phyloP scores from a whole-genome alignment of 2,113 vertebrate genomes.

The Tyto alba region DNA sequence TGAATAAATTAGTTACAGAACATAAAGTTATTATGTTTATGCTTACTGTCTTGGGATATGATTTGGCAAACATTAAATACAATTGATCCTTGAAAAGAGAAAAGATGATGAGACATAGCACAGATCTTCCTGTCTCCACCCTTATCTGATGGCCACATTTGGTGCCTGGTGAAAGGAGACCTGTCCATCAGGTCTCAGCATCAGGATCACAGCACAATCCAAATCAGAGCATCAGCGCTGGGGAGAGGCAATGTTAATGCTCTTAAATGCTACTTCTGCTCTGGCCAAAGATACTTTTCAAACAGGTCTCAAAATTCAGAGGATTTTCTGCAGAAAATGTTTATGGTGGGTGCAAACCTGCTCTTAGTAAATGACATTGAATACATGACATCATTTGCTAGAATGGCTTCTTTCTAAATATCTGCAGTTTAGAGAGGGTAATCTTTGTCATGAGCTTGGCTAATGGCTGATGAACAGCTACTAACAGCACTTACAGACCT shows the following conservation, averaged over 20 bases:
- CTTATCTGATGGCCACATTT: background rate
- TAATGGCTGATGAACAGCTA: background rate
- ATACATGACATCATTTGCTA: background rate
- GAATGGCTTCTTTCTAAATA: background rate
- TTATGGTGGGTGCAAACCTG: background rate
- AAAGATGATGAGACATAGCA: background rate
- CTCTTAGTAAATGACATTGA: background rate
- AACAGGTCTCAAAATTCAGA: background rate
- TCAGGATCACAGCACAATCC: rapidly evolving
- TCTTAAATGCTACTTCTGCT: background rate
- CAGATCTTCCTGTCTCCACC: background rate
- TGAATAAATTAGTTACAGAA: background rate
- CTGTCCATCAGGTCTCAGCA: background rate
- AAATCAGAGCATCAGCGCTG: background rate
- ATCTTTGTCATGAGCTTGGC: background rate
- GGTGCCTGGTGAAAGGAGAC: background rate
- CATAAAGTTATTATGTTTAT: background rate
- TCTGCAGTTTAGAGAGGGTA: background rate
- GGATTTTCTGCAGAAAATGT: background rate
- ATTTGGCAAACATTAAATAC: background rate
- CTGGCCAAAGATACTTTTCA: background rate
- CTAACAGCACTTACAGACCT: background rate
- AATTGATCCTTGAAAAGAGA: background rate
- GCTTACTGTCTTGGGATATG: background rate
- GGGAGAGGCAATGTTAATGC: background rate